phyloP scores from a whole-genome alignment of 2,888 invertebrate species.

The Aricia artaxerxes region DNA sequence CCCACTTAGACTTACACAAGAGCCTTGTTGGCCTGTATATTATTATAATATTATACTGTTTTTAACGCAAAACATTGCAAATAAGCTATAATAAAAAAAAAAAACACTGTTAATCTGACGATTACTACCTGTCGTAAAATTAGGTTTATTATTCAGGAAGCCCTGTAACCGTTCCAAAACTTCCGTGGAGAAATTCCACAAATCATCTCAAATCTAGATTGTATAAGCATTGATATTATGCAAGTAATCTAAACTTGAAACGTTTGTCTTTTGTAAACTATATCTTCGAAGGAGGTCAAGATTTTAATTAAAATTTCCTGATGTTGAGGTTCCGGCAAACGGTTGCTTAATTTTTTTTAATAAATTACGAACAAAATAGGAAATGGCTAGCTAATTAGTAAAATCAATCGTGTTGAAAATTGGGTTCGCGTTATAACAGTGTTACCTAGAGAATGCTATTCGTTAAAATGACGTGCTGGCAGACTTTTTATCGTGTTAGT shows the following conservation, averaged over 20 bases:
- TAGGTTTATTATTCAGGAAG: neutral
- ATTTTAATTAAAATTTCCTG: conserved; percentile 14
- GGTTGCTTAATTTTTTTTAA: conserved; percentile 16
- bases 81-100: neutral
- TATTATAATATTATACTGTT: neutral
- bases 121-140: neutral
- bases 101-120: neutral
- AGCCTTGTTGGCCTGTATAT: neutral
- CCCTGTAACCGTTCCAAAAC: neutral
- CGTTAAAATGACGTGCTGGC: neutral
- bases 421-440: neutral
- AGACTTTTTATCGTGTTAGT: neutral
- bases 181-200: neutral
- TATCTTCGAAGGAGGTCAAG: neutral
- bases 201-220: neutral
- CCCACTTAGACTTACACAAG: neutral
- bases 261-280: neutral
- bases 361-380: conserved; percentile 18
- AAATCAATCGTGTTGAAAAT: conserved; percentile 23
- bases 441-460: neutral
- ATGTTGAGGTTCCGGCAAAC: conserved; percentile 20
- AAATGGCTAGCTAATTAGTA: conserved; percentile 13
- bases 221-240: neutral
- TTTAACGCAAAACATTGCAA: neutral
- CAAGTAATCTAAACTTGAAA: neutral